Evolutionary conservation across 1,140 invertebrate species (phyloP).

Genomic region (Scaptomyza graminum): DNA sequence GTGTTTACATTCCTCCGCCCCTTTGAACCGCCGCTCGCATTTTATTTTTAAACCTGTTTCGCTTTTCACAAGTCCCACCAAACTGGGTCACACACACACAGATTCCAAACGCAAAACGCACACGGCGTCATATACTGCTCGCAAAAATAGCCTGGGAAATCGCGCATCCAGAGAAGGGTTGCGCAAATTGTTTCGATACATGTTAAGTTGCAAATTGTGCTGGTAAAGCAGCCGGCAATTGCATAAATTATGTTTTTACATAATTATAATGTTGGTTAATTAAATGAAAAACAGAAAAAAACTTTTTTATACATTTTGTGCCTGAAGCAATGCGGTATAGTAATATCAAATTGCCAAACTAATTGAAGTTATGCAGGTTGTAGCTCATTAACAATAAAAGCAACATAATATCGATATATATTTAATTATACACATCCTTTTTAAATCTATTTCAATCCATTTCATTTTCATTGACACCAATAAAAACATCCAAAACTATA

Average conservation of each 20-base stretch:
- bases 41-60: conserved; percentile 48
- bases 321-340: too few relatives aligned
- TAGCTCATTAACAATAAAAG: too few relatives aligned
- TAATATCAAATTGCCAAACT: background rate
- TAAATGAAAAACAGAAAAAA: background rate
- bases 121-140: conserved; percentile 9
- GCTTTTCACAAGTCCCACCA: conserved; percentile 34
- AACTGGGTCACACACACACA: conserved; percentile 41
- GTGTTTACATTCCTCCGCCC: background rate
- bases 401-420: too few relatives aligned
- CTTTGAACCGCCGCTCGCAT: conserved; percentile 9
- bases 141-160: conserved; percentile 29
- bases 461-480: too few relatives aligned
- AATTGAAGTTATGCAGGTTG: background rate
- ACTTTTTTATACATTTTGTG: background rate
- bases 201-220: conserved; percentile 1
- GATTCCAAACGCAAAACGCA: background rate
- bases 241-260: conserved; percentile 10
- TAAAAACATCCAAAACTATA: too few relatives aligned
- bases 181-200: background rate
- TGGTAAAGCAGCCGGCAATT: background rate
- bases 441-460: too few relatives aligned
- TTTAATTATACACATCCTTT: too few relatives aligned
- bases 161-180: conserved; percentile 5
- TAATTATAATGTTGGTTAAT: background rate